Conservation (phyloP, 2,797 vertebrate species). For the Paedocypris micromegethes region DNA sequence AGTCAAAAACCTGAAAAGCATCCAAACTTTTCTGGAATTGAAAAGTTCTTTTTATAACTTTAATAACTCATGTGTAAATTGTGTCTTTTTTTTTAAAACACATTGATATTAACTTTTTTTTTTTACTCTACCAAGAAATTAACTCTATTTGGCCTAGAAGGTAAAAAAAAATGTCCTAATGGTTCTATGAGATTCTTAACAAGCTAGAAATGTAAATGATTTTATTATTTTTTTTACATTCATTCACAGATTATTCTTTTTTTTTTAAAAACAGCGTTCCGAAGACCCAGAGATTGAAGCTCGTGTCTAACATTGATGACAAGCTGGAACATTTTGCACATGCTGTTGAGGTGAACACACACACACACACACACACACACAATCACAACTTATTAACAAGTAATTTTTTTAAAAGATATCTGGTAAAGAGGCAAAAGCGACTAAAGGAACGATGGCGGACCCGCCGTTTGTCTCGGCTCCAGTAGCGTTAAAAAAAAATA, state of each 20-base stretch:
- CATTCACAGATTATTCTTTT: constrained; percentile 16
- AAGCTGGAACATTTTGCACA: constrained; percentile 87
- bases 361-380: no score
- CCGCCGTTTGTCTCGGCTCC: constrained; percentile 72
- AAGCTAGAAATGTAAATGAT: neutral
- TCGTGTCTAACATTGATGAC: constrained; percentile 82
- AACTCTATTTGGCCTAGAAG: no score
- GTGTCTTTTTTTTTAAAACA: no score
- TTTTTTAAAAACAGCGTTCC: constrained; percentile 72
- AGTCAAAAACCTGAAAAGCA: no score
- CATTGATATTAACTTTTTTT: no score
- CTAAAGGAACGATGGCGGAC: constrained; percentile 69
- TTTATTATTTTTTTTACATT: neutral
- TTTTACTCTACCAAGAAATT: no score
- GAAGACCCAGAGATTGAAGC: constrained; percentile 78
- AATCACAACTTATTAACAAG: neutral
- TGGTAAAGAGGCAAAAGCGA: constrained; percentile 63
- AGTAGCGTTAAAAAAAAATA: constrained; percentile 80
- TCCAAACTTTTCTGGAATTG: no score
- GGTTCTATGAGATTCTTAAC: no score
- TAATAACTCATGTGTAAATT: no score
- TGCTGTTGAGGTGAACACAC: constrained; percentile 79
- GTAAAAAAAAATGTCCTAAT: no score
- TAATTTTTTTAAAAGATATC: constrained; percentile 67
- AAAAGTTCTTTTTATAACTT: no score